Evolutionary conservation across 2,888 invertebrate species (phyloP), one percentile per base, ranked within the genome.

Genomic region (Diadromus collaris): DNA sequence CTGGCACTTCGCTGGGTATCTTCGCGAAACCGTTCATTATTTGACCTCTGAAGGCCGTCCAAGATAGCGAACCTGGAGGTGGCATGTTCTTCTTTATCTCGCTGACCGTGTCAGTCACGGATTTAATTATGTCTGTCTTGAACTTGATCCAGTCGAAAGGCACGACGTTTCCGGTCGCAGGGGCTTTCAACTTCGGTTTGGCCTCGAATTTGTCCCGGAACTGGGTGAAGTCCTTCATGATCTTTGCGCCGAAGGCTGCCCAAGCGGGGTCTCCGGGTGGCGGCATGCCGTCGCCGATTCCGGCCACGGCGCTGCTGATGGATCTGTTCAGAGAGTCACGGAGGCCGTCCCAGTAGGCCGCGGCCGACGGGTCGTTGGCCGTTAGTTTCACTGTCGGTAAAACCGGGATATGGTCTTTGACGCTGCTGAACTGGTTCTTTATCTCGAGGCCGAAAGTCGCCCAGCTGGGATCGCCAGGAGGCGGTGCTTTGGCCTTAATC

Each of bases 261-360:
- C 82, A 84, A 1, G 78, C 79, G 27, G 82, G 80, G 75, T 81
- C 84, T 6, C 78, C 82, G 3, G 74, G 74, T n/a, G 54, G 48
- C 2, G 75, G 75, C 69, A 70, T 61, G 6, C 41, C 29, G 6
- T 41, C 29, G 10, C 61, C 61, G n/a, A 75, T 70, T 19, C 60
- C 51, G 10, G 34, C 48, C 1, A 70, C 48, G 4, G 70, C 58
- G 6, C 48, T 24, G 60, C 27, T 16, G 32, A 75, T 78, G 9
- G 75, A 34, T 46, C 76, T 34, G 41, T 21, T 72, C 41, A 72
- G 34, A 1, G 68, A 48, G 13, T 32, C 32, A 3, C 27, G 7
- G 38, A 69, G 54, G 51, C 46, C 56, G 32, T 32, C 38, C 44
- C 61, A 63, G 10, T 73, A 61, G 38, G 68, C 54, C 4, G 61